Evolutionary conservation across 2,888 invertebrate genomes (phyloP), one percentile per base, ranked within the genome.

Genomic region (Nebria salina): DNA sequence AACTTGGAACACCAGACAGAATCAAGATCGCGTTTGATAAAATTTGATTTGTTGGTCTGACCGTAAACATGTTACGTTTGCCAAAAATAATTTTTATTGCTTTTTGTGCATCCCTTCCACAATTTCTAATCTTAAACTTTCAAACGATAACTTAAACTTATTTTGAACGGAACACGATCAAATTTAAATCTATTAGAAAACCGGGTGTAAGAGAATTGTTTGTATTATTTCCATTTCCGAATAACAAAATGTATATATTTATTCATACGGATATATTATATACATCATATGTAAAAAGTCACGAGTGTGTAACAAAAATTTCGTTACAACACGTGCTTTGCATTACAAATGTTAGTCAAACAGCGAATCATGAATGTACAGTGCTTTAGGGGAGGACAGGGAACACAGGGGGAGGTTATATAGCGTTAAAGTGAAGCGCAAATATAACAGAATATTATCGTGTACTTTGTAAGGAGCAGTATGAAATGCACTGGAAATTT

Each of bases 231-330:
- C n/a, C 15, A 68, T 68, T 68, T 68, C 13, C 15, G 8, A 25
- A 15, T 68, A 11, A 2, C 25, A 68, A 11, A 6, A 25, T 25
- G 2, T n/a, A 68, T 5, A 68, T 68, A 72, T 77, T n/a, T 77
- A 77, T 77, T 76, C 66, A 77, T 77, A 72, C 15, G 64, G 9
- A 68, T 54, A 68, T 65, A 43, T 72, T 41, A 7, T 72, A 77
- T 54, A 77, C n/a, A 11, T 20, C 65, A 34, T 70, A 43, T 41
- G 54, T 54, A 64, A 54, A 77, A 72, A 77, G 77, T 77, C 77
- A 72, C 77, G 34, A 64, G 15, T 64, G 26, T n/a, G 65, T 72
- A 77, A 72, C 77, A 77, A 64, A 72, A 77, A 77, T 77, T 72
- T 72, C 64, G 72, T 72, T 9, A 70, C 15, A 26, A 26, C 65